These are phyloP conservation scores for Tupaia tana DNA, from an alignment of 2,113 vertebrate genomes.

Conservation along the genomic window DNA sequence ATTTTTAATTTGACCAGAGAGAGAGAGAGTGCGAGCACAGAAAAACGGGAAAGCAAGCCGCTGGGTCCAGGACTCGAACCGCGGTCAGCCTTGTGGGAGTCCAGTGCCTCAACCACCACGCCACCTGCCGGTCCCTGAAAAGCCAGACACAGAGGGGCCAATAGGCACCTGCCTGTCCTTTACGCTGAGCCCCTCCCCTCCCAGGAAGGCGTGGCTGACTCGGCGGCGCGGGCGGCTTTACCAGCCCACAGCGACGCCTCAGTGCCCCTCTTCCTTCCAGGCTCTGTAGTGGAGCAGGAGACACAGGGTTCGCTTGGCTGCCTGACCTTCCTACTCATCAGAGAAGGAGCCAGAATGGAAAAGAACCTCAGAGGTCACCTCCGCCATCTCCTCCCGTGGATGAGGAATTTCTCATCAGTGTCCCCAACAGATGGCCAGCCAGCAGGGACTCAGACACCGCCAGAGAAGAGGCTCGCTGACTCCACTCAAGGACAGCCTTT, in stretches of 20 bases:
- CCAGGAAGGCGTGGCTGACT: background rate
- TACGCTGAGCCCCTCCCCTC: background rate
- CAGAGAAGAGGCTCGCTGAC: background rate
- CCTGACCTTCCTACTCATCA: background rate
- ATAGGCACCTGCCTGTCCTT: rapidly evolving
- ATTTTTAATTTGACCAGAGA: too few species aligned
- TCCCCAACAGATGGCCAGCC: conserved; percentile 3
- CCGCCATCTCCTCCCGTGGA: background rate
- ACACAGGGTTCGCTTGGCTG: background rate
- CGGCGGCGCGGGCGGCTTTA: background rate
- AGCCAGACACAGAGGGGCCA: background rate
- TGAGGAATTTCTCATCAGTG: background rate
- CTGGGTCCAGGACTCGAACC: too few species aligned
- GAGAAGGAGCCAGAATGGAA: background rate
- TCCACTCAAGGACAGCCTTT: background rate
- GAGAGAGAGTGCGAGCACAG: too few species aligned
- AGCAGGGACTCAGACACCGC: background rate
- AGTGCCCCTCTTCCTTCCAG: background rate
- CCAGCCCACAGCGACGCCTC: background rate
- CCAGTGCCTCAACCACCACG: too few species aligned
- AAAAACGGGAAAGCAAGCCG: too few species aligned
- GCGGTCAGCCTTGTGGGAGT: too few species aligned
- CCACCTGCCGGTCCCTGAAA: background rate
- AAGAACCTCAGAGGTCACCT: conserved; percentile 15
- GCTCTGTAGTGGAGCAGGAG: background rate